These are phyloP conservation scores for Bubo bubo DNA, from an alignment of 2,113 vertebrate species.

Conservation along the genomic window DNA sequence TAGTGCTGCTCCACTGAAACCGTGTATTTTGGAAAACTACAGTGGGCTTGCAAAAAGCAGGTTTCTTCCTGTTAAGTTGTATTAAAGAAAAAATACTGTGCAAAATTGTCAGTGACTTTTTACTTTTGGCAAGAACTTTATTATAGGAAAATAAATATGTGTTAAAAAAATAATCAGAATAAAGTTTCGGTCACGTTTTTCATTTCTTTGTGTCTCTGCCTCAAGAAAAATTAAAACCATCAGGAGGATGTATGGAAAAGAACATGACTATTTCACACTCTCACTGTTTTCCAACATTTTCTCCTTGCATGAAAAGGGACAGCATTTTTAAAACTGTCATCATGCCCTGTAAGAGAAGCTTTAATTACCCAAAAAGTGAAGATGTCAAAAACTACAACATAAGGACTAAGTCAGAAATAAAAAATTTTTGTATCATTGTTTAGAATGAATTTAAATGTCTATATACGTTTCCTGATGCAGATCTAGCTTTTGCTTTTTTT, in stretches of 20 bases:
- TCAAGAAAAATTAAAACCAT: background rate
- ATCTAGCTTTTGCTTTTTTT: background rate
- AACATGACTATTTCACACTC: background rate
- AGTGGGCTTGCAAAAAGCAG: background rate
- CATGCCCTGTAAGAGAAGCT: background rate
- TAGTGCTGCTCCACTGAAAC: background rate
- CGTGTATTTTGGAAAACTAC: background rate
- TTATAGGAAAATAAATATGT: background rate
- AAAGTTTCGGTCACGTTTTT: background rate
- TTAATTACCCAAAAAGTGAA: background rate
- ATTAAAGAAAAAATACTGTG: background rate
- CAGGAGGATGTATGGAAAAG: background rate
- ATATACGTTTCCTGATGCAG: background rate
- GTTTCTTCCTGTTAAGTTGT: background rate
- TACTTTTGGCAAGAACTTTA: background rate
- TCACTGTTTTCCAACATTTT: background rate
- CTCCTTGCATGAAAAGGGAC: background rate
- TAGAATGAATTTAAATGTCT: background rate
- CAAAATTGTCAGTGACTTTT: background rate
- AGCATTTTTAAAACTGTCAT: background rate
- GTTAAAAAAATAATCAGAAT: background rate
- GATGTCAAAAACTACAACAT: background rate
- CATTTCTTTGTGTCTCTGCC: background rate
- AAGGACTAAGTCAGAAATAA: background rate
- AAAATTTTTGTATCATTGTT: background rate